Evolutionary conservation across 2,888 invertebrate genomes (phyloP).

Genomic region (Tryphoninae sp.): DNA sequence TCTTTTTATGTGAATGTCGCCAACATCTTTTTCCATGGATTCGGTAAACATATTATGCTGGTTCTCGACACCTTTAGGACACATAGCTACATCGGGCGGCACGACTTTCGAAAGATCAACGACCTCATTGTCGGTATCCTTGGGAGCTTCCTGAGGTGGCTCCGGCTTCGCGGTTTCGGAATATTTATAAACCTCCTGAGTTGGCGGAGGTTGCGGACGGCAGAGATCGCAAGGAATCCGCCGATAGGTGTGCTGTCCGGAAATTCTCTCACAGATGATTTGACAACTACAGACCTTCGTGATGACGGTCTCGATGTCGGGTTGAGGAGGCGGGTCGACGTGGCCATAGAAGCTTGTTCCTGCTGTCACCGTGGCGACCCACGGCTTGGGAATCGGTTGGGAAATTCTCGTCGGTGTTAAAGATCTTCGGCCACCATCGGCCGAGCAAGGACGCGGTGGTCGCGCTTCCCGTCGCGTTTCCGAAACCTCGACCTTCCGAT

Average conservation of each 20-base stretch:
- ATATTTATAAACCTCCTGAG: constrained; percentile 40
- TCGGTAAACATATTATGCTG: constrained; percentile 79
- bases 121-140: constrained; percentile 62
- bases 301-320: constrained; percentile 63
- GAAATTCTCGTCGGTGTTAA: constrained; percentile 78
- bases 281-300: constrained; percentile 65
- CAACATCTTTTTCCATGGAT: constrained; percentile 77
- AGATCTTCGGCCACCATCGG: constrained; percentile 77
- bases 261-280: constrained; percentile 67
- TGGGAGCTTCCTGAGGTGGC: constrained; percentile 29
- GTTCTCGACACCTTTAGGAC: constrained; percentile 75
- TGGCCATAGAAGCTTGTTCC: constrained; percentile 75
- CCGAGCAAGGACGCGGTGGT: constrained; percentile 73
- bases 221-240: constrained; percentile 66
- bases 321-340: constrained; percentile 66
- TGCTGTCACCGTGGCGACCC: constrained; percentile 78
- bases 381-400: constrained; percentile 78
- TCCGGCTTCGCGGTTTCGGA: constrained; percentile 49
- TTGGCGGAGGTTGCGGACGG: constrained; percentile 51
- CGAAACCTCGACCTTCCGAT: constrained; percentile 73
- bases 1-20: constrained; percentile 77
- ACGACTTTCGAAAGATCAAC: constrained; percentile 73
- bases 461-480: constrained; percentile 69
- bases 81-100: constrained; percentile 74
- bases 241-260: constrained; percentile 64